A percentile compares a stretch with the other conserved stretches of the same genome.
Conservation (phyloP, 2,888 invertebrate species). For the Zygaena filipendulae region DNA sequence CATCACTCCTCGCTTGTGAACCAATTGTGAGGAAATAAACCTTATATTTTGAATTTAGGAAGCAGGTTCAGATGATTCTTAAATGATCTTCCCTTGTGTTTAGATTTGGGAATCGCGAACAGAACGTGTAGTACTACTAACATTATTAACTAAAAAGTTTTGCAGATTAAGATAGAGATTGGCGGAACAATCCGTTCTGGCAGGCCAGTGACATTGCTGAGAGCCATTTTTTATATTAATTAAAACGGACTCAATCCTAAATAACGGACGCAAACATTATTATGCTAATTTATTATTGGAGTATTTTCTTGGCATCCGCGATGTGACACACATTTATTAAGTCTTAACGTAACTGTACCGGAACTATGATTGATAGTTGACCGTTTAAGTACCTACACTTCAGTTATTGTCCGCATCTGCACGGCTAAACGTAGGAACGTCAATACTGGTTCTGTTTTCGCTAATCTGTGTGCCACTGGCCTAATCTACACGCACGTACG, state of each 20-base stretch:
- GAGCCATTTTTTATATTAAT: slow-evolving; percentile 55
- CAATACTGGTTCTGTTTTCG: not conserved
- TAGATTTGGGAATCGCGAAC: too few relatives aligned
- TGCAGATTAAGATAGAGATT: too few relatives aligned
- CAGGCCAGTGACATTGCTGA: slow-evolving; percentile 52
- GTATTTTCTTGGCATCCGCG: slow-evolving; percentile 62
- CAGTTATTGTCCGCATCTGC: slow-evolving; percentile 27
- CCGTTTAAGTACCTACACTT: slow-evolving; percentile 48
- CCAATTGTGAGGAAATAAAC: too few relatives aligned
- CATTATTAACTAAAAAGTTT: too few relatives aligned
- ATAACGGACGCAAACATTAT: slow-evolving; percentile 60
- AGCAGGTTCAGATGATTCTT: too few relatives aligned
- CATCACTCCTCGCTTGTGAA: too few relatives aligned
- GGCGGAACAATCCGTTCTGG: too few relatives aligned
- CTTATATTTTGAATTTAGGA: too few relatives aligned
- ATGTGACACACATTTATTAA: slow-evolving; percentile 62
- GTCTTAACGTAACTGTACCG: slow-evolving; percentile 61
- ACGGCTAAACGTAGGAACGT: slow-evolving; percentile 9
- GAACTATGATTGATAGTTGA: slow-evolving; percentile 63
- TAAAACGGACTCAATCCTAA: slow-evolving; percentile 55
- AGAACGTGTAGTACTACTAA: too few relatives aligned
- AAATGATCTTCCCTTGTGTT: too few relatives aligned
- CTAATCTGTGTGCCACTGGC: not conserved
- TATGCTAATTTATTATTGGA: slow-evolving; percentile 66
- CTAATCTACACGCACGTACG: not conserved